Base-by-base conservation (phyloP, 1,140 invertebrate genomes). In the Zaprionus ghesquierei region DNA sequence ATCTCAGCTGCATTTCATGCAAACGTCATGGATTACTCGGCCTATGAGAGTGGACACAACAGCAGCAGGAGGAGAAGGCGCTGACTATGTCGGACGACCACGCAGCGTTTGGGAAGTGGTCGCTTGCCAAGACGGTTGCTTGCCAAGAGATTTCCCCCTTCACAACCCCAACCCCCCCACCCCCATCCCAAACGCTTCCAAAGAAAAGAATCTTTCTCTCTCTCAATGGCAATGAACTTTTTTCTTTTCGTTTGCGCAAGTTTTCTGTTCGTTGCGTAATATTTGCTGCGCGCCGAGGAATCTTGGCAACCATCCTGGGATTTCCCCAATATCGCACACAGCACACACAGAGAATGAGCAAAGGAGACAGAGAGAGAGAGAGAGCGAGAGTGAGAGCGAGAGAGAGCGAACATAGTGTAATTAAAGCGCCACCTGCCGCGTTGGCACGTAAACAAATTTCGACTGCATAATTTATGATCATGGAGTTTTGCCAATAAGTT, bases 401-500 rank as follows among this genome's bases (percentile, higher is more conserved):
- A 58, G 18, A 50, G 35, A 54, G 25, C 61, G 63, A 56, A 46
- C 35, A 27, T 41, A 64, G 49, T 86, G 81, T 87, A 87, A 86
- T 86, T 86, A 86, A 87, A 79, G 71, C 79, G 71, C 81, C 82
- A 86, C 82, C 84, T 87, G 72, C 66, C 79, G 75, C 35, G 60
- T 70, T 75, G 72, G 74, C 73, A 80, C 72, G 73, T 87, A 87
- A 89, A 87, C 82, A 87, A 87, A 82, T 76, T 69, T 77, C 70
- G 70, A 86, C 77, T 79, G 79, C 69, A 84, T 89, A 89, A 89
- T 89, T 89, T 89, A 89, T 89, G 84, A 84, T 89, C 84, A 89
- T 89, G 84, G 84, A 89, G 84, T 89, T 89, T 89, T 89, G 84
- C 84, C 84, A 89, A 89, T 89, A 89, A 89, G 84, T 80, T 82